Evolutionary conservation across 2,113 vertebrate genomes (phyloP).

Genomic region (Grammomys dolichurus): DNA sequence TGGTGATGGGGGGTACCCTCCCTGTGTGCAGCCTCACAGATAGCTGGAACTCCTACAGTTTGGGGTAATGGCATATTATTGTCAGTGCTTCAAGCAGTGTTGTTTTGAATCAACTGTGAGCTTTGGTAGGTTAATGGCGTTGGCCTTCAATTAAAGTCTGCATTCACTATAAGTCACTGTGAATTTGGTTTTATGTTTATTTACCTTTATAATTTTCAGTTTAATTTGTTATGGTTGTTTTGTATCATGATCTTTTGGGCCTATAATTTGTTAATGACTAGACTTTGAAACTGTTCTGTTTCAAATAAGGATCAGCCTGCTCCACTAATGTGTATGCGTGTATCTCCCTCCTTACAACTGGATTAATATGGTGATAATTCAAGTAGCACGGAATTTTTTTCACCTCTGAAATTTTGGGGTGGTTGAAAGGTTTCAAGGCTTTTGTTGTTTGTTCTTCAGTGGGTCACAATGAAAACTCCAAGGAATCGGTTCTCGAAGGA

Average conservation of each 20-base stretch:
- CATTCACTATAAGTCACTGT: constrained; percentile 38
- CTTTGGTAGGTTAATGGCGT: constrained; percentile 50
- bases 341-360: not conserved
- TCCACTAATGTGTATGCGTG: too few relatives aligned
- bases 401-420: not conserved
- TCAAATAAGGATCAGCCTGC: not conserved
- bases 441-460: not conserved
- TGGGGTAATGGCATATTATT: not conserved
- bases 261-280: constrained; percentile 17
- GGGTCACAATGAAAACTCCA: not conserved
- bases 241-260: not conserved
- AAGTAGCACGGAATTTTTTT: not conserved
- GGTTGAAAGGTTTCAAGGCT: not conserved
- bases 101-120: not conserved
- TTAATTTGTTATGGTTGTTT: constrained; percentile 22
- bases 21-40: fast-evolving
- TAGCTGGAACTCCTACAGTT: not conserved
- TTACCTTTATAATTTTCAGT: constrained; percentile 38
- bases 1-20: not conserved
- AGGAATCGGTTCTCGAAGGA: not conserved
- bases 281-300: constrained; percentile 5
- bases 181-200: constrained; percentile 24
- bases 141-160: constrained; percentile 37
- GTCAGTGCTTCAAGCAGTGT: not conserved
- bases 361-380: not conserved